Percentiles rank a stretch among this genome's conserved stretches.
phyloP scores from a whole-genome alignment of 2,888 invertebrate species.

The Mythimna impura region DNA sequence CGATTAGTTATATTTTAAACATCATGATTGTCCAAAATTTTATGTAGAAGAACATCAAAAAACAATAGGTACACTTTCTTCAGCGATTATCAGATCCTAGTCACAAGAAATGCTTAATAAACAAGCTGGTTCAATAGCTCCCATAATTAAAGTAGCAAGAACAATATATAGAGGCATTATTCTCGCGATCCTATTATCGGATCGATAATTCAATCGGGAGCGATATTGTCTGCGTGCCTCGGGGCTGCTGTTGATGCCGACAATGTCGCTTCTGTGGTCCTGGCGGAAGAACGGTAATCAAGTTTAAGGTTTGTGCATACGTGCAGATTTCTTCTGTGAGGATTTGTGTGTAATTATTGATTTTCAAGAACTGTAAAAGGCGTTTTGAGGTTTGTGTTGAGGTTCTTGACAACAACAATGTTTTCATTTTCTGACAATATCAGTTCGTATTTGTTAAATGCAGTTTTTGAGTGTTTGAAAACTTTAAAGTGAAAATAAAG shows the following conservation, averaged over 20 bases:
- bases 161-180: slow-evolving; percentile 82
- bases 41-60: neutral
- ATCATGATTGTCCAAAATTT: neutral
- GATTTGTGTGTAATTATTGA: neutral
- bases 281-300: slow-evolving; percentile 28
- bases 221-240: slow-evolving; percentile 81
- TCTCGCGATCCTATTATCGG: slow-evolving; percentile 84
- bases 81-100: slow-evolving; percentile 48
- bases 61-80: slow-evolving; percentile 31
- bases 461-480: neutral
- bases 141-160: slow-evolving; percentile 80
- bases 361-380: neutral
- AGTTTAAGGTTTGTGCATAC: slow-evolving; percentile 41
- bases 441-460: neutral
- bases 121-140: slow-evolving; percentile 70
- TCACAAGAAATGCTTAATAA: slow-evolving; percentile 66
- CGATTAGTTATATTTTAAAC: neutral
- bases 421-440: neutral
- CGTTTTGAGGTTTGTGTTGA: neutral
- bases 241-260: slow-evolving; percentile 68
- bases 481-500: too few relatives aligned
- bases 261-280: slow-evolving; percentile 72
- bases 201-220: slow-evolving; percentile 86
- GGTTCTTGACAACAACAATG: neutral
- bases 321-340: slow-evolving; percentile 39